Evolutionary conservation across 2,797 vertebrate genomes (phyloP), one percentile per base, ranked within the genome.

Genomic region (Sparus aurata): DNA sequence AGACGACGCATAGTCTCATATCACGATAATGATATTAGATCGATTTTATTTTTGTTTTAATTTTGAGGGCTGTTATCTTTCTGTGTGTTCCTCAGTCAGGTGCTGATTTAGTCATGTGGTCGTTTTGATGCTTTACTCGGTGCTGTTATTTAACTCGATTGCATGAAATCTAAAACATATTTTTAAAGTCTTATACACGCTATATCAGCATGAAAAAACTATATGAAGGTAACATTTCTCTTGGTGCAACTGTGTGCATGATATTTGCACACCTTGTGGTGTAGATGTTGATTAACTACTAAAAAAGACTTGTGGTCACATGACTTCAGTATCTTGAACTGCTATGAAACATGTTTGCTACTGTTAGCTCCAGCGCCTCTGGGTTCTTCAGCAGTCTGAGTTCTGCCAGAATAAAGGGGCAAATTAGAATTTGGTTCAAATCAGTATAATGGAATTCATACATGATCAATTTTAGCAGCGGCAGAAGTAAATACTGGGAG

Each of bases 361-460:
- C 50, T 22, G 27, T 17, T n/a, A 49, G 41, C 22, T 50, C 17
- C 8, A 46, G 25, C 55, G 27, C 25, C 23, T 60, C 30, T 34
- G 11, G 15, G 34, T 49, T 70, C 63, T 78, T 69, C 45, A 78
- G 20, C 41, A 69, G 30, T 20, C 22, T 59, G 41, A 60, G 53
- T 49, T 65, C 23, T 11, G 34, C 34, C 46, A 58, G 34, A 68
- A n/a, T 3, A 5, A 34, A 69, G 53, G 12, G 49, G 25, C 54
- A 45, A 30, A 69, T 64, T 45, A 27, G 30, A 60, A 70, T 49
- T 12, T 60, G 49, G 46, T 45, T 41, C 3, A 11, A 30, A 54
- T 74, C 23, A 34, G 15, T 38, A 68, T 45, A 73, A 73, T 64
- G 45, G 11, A 47, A 77, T 53, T 6, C 50, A 63, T 64, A 73